These are phyloP conservation scores for Siphamia tubifer DNA, from an alignment of 2,113 vertebrate genomes.

Conservation along the genomic window DNA sequence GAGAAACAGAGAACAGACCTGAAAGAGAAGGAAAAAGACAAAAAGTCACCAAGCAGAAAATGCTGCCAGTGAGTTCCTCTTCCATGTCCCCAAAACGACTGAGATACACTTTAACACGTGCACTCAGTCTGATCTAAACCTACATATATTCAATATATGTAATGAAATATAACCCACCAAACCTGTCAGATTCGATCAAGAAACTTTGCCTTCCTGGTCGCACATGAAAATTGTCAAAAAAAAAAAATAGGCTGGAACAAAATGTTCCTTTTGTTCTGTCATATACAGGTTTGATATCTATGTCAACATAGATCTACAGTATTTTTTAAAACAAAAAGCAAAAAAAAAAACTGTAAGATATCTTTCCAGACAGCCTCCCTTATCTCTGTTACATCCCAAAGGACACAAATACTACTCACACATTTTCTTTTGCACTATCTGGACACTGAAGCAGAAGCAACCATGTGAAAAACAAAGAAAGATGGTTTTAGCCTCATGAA, in stretches of 20 bases:
- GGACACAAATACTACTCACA: not conserved
- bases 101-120: too few relatives aligned
- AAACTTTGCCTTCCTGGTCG: not conserved
- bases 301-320: slow-evolving; percentile 12
- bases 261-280: not conserved
- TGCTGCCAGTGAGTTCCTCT: too few relatives aligned
- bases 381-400: not conserved
- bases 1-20: not conserved
- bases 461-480: not conserved
- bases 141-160: too few relatives aligned
- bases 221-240: not conserved
- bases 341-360: not conserved
- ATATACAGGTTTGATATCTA: not conserved
- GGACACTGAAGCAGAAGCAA: not conserved
- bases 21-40: not conserved
- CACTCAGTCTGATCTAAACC: too few relatives aligned
- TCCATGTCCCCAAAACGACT: too few relatives aligned
- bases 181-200: not conserved
- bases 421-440: not conserved
- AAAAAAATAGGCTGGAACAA: not conserved
- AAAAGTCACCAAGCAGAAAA: not conserved
- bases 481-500: not conserved
- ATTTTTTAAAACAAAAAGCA: too few relatives aligned
- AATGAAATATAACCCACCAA: not conserved
- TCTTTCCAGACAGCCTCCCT: not conserved